These are phyloP conservation scores for Falcunculus frontatus DNA, from an alignment of 2,113 vertebrate genomes.

Conservation along the genomic window DNA sequence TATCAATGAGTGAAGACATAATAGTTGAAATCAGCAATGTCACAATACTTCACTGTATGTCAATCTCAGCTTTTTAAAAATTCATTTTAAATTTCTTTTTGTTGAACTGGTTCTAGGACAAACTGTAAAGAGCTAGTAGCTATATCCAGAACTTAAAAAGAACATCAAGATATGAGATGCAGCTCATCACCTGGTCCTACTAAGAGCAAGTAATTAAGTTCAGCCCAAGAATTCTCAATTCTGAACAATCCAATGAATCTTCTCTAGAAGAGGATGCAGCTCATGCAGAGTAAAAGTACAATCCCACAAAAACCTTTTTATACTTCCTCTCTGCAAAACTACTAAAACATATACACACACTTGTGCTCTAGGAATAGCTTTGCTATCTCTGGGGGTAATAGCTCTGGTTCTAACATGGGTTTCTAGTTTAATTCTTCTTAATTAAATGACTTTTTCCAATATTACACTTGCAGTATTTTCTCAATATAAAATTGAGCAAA, in stretches of 20 bases:
- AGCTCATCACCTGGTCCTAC: background rate
- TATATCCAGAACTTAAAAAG: background rate
- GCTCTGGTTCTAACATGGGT: background rate
- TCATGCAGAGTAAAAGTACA: background rate
- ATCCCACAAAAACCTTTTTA: background rate
- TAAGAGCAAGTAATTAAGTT: background rate
- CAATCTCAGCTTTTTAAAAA: background rate
- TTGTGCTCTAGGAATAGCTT: background rate
- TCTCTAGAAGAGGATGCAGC: background rate
- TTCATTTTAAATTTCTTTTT: background rate
- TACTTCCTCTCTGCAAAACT: background rate
- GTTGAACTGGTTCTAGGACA: background rate
- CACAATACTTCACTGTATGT: background rate
- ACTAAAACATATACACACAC: background rate
- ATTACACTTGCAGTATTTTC: background rate
- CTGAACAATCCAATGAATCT: background rate
- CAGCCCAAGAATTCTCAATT: background rate
- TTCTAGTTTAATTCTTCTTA: background rate
- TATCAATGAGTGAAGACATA: background rate
- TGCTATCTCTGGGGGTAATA: background rate
- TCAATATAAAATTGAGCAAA: background rate
- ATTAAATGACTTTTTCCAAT: background rate
- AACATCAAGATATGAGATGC: background rate
- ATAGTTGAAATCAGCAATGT: background rate
- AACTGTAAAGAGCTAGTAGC: background rate